Base-by-base conservation (phyloP, 2,113 vertebrate genomes). In the Actenoides lindsayi region DNA sequence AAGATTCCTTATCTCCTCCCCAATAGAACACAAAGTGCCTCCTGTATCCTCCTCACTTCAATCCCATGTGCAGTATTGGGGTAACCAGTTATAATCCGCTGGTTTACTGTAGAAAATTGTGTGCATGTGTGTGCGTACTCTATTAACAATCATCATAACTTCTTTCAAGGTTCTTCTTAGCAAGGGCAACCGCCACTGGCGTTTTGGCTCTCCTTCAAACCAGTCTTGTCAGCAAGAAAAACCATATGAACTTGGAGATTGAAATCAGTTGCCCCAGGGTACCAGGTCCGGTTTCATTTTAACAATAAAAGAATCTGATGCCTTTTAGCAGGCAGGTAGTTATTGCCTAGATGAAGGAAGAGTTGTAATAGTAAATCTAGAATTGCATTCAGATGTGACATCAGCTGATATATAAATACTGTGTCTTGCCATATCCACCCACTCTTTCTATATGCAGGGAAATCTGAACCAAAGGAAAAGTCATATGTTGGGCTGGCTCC, bases 171-270 rank as follows among this genome's bases (percentile, higher is more conserved):
- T 59, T 93, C 62, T 97, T 91, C 94, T 94, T 23, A 97, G 94
- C 82, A 94, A 97, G 94, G 97, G 96, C 93, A 97, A 85, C 30
- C 73, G 97, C 96, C 25, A 27, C 74, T 94, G 94, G 97, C 86
- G 6, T 95, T 96, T 95, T 97, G 97, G 97, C 96, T 97, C 54
- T 83, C 85, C 95, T 97, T 97, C 97, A 97, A 97, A 95, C 94
- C 94, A 94, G 93, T 96, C 95, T 95, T 97, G 96, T 96, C 96
- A 96, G 96, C 93, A 97, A 96, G 96, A 96, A 96, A 97, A 97
- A 94, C 94, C 95, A 92, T 97, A 96, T 84, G 94, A 96, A 97
- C 87, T 27, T 92, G 89, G 96, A 97, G 96, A 97, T 97, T 97
- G 90, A 96, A 97, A 97, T 97, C 97, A 96, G 77, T 96, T 97